Base-by-base conservation (phyloP, 2,888 invertebrate genomes). In the Drosophila sordidula region DNA sequence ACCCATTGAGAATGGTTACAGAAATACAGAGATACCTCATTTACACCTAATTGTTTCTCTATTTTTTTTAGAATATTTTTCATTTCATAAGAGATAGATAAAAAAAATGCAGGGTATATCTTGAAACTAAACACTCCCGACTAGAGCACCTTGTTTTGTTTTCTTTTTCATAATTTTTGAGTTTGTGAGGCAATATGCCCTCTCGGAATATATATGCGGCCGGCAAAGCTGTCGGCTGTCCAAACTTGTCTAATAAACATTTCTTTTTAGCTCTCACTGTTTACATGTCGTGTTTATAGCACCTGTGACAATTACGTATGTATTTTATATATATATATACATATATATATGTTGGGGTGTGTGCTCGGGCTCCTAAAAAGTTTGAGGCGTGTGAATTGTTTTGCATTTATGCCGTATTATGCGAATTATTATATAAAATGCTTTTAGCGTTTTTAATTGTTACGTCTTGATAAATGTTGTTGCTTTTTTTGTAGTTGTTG, bases 371-470 rank as follows among this genome's bases (percentile, higher is more conserved):
- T 55, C 56, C 57, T 52, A 51, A 67, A 66, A 49, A 57, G 75
- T 58, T 66, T 32, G 16, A 68, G 68, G 81, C 81, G 66, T 84
- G 85, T 81, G 80, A 84, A 77, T 77, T 75, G 66, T 62, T 75
- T 70, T 66, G 67, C 64, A 58, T 67, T 51, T 65, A 12, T 57
- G 42, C 41, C 54, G 38, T 49, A 67, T 57, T 57, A 65, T 74
- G 74, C 63, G 39, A 62, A 69, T 55, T 67, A 67, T 84, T 87
- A 80, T 85, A 76, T 85, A 80, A 81, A 72, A 61, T 42, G 75
- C 78, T 82, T 85, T 87, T 85, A 81, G 63, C 66, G 61, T 58
- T 82, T 84, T 87, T 87, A 84, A 87, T 87, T 87, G 78, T 87
- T 83, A 83, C 82, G 87, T 76, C 59, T 69, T 59, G 39, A 26